Conservation (phyloP, 2,113 vertebrate species). For the Ammodytes dubius region DNA sequence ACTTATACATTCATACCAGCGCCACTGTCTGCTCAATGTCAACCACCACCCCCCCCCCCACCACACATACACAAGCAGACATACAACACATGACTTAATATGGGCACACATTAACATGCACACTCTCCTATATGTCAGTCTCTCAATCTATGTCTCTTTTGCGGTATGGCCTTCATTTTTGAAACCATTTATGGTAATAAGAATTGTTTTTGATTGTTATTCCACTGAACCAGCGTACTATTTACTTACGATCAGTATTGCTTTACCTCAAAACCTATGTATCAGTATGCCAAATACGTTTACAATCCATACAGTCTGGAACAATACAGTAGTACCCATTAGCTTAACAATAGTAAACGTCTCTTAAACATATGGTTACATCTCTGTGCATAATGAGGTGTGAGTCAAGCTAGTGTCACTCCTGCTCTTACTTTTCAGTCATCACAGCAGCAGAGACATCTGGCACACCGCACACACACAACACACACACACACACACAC, state of each 20-base stretch:
- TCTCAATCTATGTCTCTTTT: not conserved
- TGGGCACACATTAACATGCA: not conserved
- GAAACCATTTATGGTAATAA: not conserved
- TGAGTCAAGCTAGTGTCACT: slow-evolving; percentile 2
- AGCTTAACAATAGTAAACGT: not conserved
- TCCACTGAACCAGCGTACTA: not conserved
- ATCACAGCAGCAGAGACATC: not conserved
- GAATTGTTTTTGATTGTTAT: not conserved
- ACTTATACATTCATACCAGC: slow-evolving; percentile 68
- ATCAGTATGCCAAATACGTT: not conserved
- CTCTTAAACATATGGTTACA: not conserved
- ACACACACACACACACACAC: slow-evolving; percentile 13
- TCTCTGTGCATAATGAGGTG: not conserved
- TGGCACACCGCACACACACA: slow-evolving; percentile 1
- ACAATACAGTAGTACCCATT: not conserved
- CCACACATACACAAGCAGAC: not conserved
- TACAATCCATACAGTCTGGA: no score
- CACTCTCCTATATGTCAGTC: not conserved
- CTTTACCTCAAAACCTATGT: not conserved
- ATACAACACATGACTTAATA: not conserved
- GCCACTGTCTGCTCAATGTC: slow-evolving; percentile 70
- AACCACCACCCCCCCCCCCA: slow-evolving; percentile 8
- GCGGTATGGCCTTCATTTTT: not conserved
- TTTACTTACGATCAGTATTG: not conserved
- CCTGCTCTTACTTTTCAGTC: not conserved